Evolutionary conservation across 2,113 vertebrate genomes (phyloP).

Genomic region (Semnornis frantzii): DNA sequence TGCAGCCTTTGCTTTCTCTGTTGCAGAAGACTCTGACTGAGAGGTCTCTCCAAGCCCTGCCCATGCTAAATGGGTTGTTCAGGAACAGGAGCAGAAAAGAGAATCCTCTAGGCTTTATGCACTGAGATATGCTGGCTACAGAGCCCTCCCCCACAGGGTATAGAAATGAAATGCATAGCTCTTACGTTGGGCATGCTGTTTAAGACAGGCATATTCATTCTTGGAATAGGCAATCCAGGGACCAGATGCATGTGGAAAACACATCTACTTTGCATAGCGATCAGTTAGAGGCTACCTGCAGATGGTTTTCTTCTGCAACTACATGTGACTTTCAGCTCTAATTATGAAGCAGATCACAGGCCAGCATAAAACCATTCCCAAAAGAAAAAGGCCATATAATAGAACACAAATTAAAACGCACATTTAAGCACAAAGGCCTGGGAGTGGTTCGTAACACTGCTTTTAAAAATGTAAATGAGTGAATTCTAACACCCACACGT

Average conservation of each 20-base stretch:
- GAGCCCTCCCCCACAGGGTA: neutral
- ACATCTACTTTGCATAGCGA: neutral
- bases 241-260: neutral
- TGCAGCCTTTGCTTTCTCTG: neutral
- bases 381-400: slow-evolving; percentile 15
- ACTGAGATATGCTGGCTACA: neutral
- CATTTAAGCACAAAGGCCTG: neutral
- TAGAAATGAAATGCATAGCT: neutral
- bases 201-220: neutral
- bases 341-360: neutral
- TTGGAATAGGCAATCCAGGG: neutral
- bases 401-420: slow-evolving; percentile 18
- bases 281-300: neutral
- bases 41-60: neutral
- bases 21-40: neutral
- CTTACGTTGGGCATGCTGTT: neutral
- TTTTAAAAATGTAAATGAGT: neutral
- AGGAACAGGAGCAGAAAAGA: neutral
- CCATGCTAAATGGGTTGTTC: neutral
- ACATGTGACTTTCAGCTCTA: neutral
- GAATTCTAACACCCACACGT: neutral
- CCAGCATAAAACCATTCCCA: slow-evolving; percentile 14
- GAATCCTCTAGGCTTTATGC: neutral
- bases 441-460: neutral
- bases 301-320: neutral